Base-by-base conservation (phyloP, 2,797 vertebrate genomes). In the Sylvia borin region DNA sequence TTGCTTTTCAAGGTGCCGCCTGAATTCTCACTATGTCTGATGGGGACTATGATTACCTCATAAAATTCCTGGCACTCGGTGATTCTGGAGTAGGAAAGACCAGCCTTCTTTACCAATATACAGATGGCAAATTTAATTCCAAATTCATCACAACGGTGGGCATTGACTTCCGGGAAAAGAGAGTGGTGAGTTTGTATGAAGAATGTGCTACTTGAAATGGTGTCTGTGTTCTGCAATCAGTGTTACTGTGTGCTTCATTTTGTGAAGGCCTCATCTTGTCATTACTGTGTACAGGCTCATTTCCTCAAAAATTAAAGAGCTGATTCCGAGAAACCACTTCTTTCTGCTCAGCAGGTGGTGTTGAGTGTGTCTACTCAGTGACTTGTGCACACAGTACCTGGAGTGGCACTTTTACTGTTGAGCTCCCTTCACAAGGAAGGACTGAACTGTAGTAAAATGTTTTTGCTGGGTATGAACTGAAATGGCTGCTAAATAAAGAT, bases 1-100 rank as follows among this genome's bases (percentile, higher is more conserved):
- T 95, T 96, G 57, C 96, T 65, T 97, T 98, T 94, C 70, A 96
- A 98, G 98, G 98, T 98, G 98, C 97, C 47, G 88, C 48, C 92
- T 95, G 93, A 96, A 88, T 85, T 93, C 87, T 99, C 98, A 99
- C 98, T 95, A 99, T 99, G 99, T 99, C 98, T 98, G 99, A 99
- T 98, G 99, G 99, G 97, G 99, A 99, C 82, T 99, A 99, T 11
- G 99, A 99, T 98, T 99, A 99, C 98, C 99, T 99, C 98, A 99
- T 99, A 98, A 99, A 99, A 94, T 99, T 99, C 97, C 97, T 99
- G 96, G 99, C 99, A n/a, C 98, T 99, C 0, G 99, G 99, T 53
- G 99, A 99, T 95, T 99, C 99, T 42, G 99, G 99, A 48, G 99
- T 99, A 73, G 99, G 99, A 92, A 99, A 99, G 97, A 99, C 99